Base-by-base conservation (phyloP, 1,140 invertebrate species). In the Geopemphigus sp. region DNA sequence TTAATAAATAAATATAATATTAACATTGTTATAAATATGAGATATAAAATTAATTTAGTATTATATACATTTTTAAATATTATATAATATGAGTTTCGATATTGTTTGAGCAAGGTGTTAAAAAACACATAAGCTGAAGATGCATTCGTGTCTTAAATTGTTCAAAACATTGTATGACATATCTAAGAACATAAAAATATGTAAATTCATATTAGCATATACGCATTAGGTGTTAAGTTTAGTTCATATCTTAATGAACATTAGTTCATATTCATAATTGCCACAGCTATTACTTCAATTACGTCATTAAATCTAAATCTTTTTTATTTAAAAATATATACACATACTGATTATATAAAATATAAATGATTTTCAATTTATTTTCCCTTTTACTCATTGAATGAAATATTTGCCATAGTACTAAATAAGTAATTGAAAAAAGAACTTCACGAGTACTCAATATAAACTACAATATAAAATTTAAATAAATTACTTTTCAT, bases 401-500 rank as follows among this genome's bases (percentile, higher is more conserved):
- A 39, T 39, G 8, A 39, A 39, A 39, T 39, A 39, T 39, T 39
- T 39, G 26, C 15, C 12, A 32, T 12, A 11, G 19, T 66, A 70
- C 6, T 70, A 5, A 26, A 70, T 70, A 1, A 50, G n/a, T 53
- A 19, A 47, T 47, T 47, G 14, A 47, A 64, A 19, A 32, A 10
- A 39, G 3, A 39, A 3, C 32, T 39, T 39, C 8, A 39, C 32
- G 8, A 39, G n/a, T n/a, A 39, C 32, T 3, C 32, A 39, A 3
- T 57, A 57, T 6, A 5, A 22, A 57, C 54, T 22, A 24, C 54
- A 57, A 22, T 57, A 22, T 19, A 22, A 63, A 19, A 32, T 32
- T 19, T 17, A 63, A 82, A 24, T 56, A 50, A 81, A 80, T 80
- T 84, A 83, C 84, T 83, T 86, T 85, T 84, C 84, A 82, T 83